phyloP scores from a whole-genome alignment of 2,113 vertebrate species.

The Ochotona princeps region DNA sequence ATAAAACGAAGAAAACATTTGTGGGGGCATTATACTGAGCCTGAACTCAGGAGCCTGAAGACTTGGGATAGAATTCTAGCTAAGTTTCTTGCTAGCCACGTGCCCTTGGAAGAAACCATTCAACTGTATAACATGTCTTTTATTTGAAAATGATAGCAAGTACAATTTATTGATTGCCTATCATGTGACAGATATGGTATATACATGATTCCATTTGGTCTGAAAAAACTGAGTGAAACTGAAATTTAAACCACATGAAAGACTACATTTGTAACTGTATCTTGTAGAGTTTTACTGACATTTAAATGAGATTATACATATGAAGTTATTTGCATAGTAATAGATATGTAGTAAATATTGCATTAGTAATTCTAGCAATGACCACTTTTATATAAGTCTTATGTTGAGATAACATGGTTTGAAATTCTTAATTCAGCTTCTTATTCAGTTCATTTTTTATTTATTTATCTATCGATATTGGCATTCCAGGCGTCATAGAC shows the following conservation, averaged over 20 bases:
- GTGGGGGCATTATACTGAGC: not conserved
- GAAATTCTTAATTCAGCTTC: not conserved
- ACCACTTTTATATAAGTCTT: not conserved
- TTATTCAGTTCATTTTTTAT: slow-evolving; percentile 21
- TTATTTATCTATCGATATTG: not conserved
- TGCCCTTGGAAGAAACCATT: not conserved
- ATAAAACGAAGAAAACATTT: not conserved
- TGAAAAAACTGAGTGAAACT: not conserved
- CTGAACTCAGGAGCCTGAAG: not conserved
- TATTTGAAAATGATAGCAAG: not conserved
- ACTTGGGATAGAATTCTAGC: not conserved
- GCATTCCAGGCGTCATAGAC: not conserved
- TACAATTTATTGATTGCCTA: not conserved
- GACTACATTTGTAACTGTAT: not conserved
- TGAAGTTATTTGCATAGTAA: not conserved
- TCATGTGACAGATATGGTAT: not conserved
- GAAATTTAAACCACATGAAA: not conserved
- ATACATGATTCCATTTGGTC: not conserved
- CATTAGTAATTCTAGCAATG: too few species aligned
- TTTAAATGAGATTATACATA: not conserved
- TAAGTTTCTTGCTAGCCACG: not conserved
- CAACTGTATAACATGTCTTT: not conserved
- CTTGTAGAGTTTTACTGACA: not conserved
- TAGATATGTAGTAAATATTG: not conserved
- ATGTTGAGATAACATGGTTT: slow-evolving; percentile 28